Base-by-base conservation (phyloP, 2,888 invertebrate species). In the Lysandra bellargus region DNA sequence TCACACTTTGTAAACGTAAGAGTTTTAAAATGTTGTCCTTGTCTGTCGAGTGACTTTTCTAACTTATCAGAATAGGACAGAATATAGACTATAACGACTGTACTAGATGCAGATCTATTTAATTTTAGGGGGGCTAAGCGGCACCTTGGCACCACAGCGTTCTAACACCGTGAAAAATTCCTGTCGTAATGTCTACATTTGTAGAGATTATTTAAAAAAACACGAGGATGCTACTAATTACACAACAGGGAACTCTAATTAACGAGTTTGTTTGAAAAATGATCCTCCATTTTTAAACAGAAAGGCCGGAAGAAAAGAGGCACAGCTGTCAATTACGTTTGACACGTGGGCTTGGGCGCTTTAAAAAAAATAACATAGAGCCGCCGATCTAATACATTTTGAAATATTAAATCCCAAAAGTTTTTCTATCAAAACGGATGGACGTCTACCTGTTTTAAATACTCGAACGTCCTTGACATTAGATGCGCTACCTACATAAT, bases 391-490 rank as follows among this genome's bases (percentile, higher is more conserved):
- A 37, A 69, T 37, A 69, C 69, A 37, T 69, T 64, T 69, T 69
- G 17, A 69, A 69, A 69, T 69, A 69, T 69, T 33, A 69, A 69
- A 69, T 37, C 69, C 4, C 69, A 37, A 69, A 69, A 9, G 69
- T 33, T 69, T 33, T 69, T 69, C 69, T 69, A 17, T 33, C 69
- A 33, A 69, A 69, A 69, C 14, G 69, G 33, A 37, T 33, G 14
- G 17, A 69, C 37, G 33, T 69, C 75, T 75, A 75, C 75, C 75
- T 75, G 75, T 75, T 75, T 75, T 75, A 49, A 75, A 75, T 53
- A 75, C 44, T 76, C 53, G 76, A 33, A 76, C 53, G 76, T 30
- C 76, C 76, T 76, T 57, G 76, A 30, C 57, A 76, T 76, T 76
- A 44, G 75, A 57, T 53, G 30, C 49, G 23, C 49, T 23, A 76